phyloP scores from a whole-genome alignment of 1,140 invertebrate genomes.

The Caenorhabditis remanei region DNA sequence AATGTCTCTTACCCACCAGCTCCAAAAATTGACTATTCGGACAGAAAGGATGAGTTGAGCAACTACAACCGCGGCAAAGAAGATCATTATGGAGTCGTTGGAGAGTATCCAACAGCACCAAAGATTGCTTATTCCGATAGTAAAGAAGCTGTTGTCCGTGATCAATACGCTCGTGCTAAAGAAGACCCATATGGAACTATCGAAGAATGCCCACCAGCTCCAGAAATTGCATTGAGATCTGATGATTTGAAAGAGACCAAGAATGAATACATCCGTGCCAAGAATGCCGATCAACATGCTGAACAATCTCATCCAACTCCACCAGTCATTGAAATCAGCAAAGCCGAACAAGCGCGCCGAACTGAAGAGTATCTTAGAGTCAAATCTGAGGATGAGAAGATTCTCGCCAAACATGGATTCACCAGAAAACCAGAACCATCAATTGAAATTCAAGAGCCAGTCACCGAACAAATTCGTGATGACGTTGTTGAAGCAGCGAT shows the following conservation, averaged over 20 bases:
- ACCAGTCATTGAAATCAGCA: constrained; percentile 44
- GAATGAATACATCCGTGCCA: neutral
- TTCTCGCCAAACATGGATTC: constrained; percentile 66
- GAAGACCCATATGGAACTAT: constrained; percentile 24
- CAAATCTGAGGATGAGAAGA: constrained; percentile 67
- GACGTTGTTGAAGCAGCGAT: constrained; percentile 62
- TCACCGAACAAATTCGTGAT: constrained; percentile 69
- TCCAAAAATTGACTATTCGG: neutral
- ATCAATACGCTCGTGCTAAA: constrained; percentile 8
- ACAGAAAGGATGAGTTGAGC: neutral
- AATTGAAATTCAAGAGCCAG: constrained; percentile 56
- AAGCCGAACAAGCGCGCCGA: constrained; percentile 50
- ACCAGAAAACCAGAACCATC: constrained; percentile 30
- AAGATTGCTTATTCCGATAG: constrained; percentile 41
- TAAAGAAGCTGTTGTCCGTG: constrained; percentile 4
- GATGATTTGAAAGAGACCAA: constrained; percentile 9
- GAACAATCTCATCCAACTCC: neutral
- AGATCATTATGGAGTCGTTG: constrained; percentile 13
- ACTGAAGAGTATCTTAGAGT: constrained; percentile 67
- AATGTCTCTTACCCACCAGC: neutral
- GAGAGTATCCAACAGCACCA: constrained; percentile 12
- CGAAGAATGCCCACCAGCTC: constrained; percentile 28
- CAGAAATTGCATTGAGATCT: constrained; percentile 1
- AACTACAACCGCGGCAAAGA: neutral
- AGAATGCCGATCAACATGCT: neutral